These are phyloP conservation scores for Monoplex corrugatus DNA, from an alignment of 2,888 invertebrate species.

Conservation along the genomic window DNA sequence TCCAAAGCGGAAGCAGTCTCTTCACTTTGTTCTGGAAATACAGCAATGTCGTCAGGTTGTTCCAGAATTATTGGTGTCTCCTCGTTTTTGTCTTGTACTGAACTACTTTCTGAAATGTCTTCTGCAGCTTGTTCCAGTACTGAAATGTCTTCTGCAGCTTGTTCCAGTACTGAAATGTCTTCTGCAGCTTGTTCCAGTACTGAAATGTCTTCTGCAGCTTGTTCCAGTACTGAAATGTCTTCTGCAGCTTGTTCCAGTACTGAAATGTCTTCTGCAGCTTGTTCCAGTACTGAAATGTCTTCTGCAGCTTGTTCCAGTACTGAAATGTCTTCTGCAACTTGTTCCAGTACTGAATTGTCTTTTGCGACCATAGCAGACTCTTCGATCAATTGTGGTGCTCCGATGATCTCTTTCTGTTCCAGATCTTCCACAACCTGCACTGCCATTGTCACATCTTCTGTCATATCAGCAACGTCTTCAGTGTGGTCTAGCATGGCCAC, in stretches of 20 bases:
- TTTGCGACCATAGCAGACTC: no score
- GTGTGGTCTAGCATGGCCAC: background rate
- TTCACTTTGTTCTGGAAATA: background rate
- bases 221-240: no score
- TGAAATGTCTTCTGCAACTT: no score
- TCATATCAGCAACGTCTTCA: no score
- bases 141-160: background rate
- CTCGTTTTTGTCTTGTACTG: background rate
- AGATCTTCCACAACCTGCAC: no score
- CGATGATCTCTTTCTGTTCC: background rate
- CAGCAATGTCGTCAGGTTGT: background rate
- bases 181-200: background rate
- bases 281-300: background rate
- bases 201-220: background rate
- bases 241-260: background rate
- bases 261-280: background rate
- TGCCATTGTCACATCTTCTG: no score
- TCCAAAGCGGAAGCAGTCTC: slow-evolving; percentile 14
- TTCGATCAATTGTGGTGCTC: background rate
- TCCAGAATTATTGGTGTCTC: background rate
- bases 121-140: no score
- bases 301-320: background rate
- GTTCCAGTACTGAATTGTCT: no score
- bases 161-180: background rate
- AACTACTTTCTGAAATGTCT: no score